Base-by-base conservation (phyloP, 2,888 invertebrate species). In the Archips xylosteana region DNA sequence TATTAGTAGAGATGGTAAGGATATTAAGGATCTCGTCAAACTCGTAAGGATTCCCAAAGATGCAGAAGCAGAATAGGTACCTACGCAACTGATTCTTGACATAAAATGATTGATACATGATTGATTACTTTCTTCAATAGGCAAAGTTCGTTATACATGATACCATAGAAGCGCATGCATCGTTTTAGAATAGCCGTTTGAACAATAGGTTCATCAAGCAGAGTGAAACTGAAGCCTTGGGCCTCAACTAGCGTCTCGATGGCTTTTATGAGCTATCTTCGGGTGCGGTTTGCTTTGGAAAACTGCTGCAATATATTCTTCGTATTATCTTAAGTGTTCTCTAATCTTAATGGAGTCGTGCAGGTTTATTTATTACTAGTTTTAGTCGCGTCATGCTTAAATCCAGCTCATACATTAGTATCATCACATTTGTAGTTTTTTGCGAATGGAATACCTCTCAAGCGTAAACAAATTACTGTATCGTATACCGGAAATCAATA, bases 161-260 rank as follows among this genome's bases (percentile, higher is more conserved):
- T 59, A 34, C 13, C 12, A 59, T 13, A 9, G 34, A 59, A 32
- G 13, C 23, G 10, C 3, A 23, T 2, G 45, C 5, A 42, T 5
- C 23, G 10, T 12, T 36, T 10, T 34, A 66, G 54, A 66, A 54
- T 45, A 42, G 45, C 8, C 8, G 51, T 42, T 42, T 10, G 42
- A 61, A 71, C 66, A 67, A 67, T 66, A 60, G 60, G 36, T 60
- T 47, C 59, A 60, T 68, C 36, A 47, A 47, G 36, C n/a, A 36
- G 8, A 15, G 32, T 57, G 32, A 32, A 32, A 57, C 32, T 23
- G 42, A 32, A 34, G 45, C 45, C 59, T 59, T 10, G 47, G n/a
- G 57, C 32, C 32, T n/a, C 15, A 8, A 8, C 23, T 10, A 10
- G 57, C 32, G 4, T 32, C 0, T 32, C 3, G 15, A 8, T 23